Evolutionary conservation across 2,113 vertebrate genomes (phyloP), one percentile per base, ranked within the genome.

Genomic region (Salvelinus alpinus): DNA sequence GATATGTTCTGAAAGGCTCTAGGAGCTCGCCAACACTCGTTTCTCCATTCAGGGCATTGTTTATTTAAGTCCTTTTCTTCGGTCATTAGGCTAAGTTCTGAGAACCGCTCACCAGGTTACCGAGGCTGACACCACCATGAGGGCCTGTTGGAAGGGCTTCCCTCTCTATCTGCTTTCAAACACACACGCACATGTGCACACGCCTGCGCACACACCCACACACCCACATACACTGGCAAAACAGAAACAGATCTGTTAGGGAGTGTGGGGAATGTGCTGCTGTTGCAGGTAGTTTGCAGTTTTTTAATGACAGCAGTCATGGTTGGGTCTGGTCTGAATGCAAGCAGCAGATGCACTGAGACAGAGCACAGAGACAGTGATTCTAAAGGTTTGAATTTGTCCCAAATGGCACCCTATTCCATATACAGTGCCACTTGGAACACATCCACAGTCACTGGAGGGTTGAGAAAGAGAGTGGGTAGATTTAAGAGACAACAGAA

Each of bases 61-160:
- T 89, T 89, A 86, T 92, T 89, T 87, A 87, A 75, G 86, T 88
- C 77, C 76, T 60, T 54, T 85, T 90, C 82, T 85, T 78, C 80
- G 73, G 77, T 86, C 80, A 85, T 82, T 79, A 82, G 83, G 70
- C 85, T 82, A 74, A 75, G 79, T 88, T 90, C 86, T 90, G 69
- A 86, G 81, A 88, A 88, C 78, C 81, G 80, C 75, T 62, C 72
- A 75, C 64, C 73, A 80, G 70, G 79, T 87, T 81, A 85, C 79
- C 67, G 72, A 54, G 76, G 76, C 65, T 79, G 81, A 84, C 80
- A 73, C 16, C 47, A 51, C 47, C 22, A 22, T 18, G 87, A 79
- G 85, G 74, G 57, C 82, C 64, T 18, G 20, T 24, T 8, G 14
- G 44, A 24, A 14, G 57, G 57, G 20, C 1, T n/a, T 18, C 57